These are phyloP conservation scores for Acronicta leporina DNA, from an alignment of 2,888 invertebrate species.

Conservation along the genomic window DNA sequence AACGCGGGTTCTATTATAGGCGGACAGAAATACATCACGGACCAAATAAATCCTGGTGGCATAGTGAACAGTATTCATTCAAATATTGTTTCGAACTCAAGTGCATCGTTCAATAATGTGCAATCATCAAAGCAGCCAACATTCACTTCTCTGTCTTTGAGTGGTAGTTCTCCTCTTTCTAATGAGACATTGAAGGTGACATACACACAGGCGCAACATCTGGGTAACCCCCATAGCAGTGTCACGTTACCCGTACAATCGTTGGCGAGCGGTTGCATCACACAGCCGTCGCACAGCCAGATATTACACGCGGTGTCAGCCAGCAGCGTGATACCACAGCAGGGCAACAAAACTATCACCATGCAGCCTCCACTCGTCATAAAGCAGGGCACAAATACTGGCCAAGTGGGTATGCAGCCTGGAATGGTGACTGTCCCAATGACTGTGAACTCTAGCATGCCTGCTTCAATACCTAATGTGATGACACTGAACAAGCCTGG, in stretches of 20 bases:
- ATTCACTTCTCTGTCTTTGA: constrained; percentile 64
- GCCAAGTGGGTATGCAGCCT: constrained; percentile 83
- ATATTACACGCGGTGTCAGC: constrained; percentile 87
- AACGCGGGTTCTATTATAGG: constrained; percentile 90
- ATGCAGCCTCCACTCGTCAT: constrained; percentile 86
- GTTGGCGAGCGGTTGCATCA: constrained; percentile 92
- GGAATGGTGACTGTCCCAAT: constrained; percentile 91
- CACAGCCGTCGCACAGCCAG: constrained; percentile 86
- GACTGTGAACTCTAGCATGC: constrained; percentile 90
- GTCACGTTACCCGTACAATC: constrained; percentile 82
- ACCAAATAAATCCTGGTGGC: constrained; percentile 69
- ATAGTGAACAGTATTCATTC: constrained; percentile 77
- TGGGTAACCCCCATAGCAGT: constrained; percentile 73
- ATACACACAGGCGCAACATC: constrained; percentile 85
- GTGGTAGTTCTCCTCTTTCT: constrained; percentile 75
- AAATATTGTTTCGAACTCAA: constrained; percentile 60
- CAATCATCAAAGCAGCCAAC: constrained; percentile 62
- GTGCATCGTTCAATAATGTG: constrained; percentile 69
- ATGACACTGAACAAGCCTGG: constrained; percentile 90
- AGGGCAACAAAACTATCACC: constrained; percentile 70
- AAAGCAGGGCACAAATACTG: constrained; percentile 78
- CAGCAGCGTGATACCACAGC: constrained; percentile 72
- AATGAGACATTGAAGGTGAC: constrained; percentile 89
- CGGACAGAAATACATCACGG: constrained; percentile 75
- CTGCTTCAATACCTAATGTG: constrained; percentile 90